phyloP scores from a whole-genome alignment of 1,140 invertebrate species.

The Cyclargus thomasi region DNA sequence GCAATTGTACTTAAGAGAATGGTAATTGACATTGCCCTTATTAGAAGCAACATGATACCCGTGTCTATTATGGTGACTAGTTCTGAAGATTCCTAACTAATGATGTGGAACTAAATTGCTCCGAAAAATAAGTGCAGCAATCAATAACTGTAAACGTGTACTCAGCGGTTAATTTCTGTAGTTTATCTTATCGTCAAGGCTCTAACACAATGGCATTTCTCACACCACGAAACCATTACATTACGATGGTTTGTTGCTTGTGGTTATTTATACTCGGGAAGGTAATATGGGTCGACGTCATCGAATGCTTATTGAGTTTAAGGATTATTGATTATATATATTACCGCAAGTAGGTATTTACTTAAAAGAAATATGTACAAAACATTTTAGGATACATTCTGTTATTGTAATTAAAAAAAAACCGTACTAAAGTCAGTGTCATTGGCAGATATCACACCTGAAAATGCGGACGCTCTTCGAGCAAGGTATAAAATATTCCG shows the following conservation, averaged over 20 bases:
- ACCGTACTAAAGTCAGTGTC: constrained; percentile 7
- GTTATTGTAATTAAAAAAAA: neutral
- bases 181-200: constrained; percentile 53
- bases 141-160: constrained; percentile 7
- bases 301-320: constrained; percentile 1
- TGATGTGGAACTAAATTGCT: neutral
- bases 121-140: neutral
- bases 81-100: neutral
- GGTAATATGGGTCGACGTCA: constrained; percentile 6
- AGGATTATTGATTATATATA: neutral
- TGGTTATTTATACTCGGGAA: constrained; percentile 9
- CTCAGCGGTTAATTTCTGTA: constrained; percentile 1
- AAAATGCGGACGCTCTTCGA: neutral
- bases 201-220: constrained; percentile 50
- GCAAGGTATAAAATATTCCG: neutral
- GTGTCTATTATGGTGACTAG: too few species aligned
- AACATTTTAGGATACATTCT: too few species aligned
- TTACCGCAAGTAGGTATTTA: neutral
- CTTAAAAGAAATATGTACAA: too few species aligned
- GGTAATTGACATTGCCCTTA: constrained; percentile 2
- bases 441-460: neutral
- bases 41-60: neutral
- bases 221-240: constrained; percentile 19
- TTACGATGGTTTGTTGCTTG: constrained; percentile 18
- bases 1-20: too few species aligned